These are phyloP conservation scores for Enhydra lutris DNA, from an alignment of 2,113 vertebrate genomes.

Conservation along the genomic window DNA sequence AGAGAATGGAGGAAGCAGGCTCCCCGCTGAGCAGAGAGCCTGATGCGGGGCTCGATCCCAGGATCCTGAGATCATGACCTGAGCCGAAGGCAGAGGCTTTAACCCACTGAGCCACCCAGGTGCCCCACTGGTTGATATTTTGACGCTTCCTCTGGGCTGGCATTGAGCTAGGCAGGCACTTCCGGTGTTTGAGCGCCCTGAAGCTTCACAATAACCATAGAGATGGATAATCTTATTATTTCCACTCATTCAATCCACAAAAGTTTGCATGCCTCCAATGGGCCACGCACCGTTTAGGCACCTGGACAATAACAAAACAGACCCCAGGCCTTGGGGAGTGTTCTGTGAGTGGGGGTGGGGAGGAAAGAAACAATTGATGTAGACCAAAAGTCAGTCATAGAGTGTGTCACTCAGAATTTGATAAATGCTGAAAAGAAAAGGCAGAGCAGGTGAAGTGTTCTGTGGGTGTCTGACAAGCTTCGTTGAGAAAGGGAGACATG, in stretches of 20 bases:
- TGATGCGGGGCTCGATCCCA: too few species aligned
- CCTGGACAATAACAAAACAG: neutral
- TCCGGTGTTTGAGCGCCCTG: neutral
- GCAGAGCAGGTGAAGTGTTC: accelerated
- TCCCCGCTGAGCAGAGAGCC: too few species aligned
- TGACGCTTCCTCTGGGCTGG: neutral
- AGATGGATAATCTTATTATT: neutral
- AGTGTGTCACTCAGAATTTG: neutral
- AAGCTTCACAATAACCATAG: neutral
- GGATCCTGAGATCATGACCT: too few species aligned
- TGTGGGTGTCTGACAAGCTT: neutral
- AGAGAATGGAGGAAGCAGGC: too few species aligned
- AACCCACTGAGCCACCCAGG: too few species aligned
- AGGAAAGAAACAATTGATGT: neutral
- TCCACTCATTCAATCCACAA: neutral
- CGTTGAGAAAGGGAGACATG: neutral
- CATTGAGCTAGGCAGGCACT: neutral
- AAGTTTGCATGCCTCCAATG: neutral
- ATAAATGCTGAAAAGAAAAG: neutral
- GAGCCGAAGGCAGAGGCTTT: too few species aligned
- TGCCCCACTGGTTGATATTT: neutral
- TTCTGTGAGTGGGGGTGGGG: neutral
- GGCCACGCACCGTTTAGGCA: neutral
- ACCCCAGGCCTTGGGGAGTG: neutral
- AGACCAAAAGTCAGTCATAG: neutral